phyloP scores from a whole-genome alignment of 2,888 invertebrate genomes.

The Cheiracanthium punctorium region DNA sequence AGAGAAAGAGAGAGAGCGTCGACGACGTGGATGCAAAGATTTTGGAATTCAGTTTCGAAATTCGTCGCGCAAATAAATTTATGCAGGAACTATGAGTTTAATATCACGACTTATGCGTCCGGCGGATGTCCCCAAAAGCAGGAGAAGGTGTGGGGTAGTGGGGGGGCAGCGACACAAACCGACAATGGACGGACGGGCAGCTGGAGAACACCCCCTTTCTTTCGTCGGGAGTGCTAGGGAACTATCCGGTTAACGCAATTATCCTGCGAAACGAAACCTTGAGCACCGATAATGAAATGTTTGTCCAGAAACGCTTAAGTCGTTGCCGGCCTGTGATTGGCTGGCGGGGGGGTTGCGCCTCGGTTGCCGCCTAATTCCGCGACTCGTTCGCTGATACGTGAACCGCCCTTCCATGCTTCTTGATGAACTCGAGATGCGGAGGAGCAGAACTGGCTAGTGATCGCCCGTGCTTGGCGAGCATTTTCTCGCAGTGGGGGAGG shows the following conservation, averaged over 20 bases:
- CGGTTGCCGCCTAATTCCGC: slow-evolving; percentile 68
- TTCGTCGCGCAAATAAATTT: neutral
- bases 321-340: slow-evolving; percentile 68
- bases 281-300: slow-evolving; percentile 69
- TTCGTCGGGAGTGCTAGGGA: slow-evolving; percentile 24
- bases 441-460: slow-evolving; percentile 23
- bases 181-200: slow-evolving; percentile 37
- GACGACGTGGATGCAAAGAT: too few relatives aligned
- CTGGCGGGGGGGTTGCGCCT: slow-evolving; percentile 53
- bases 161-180: slow-evolving; percentile 2
- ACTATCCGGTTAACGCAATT: slow-evolving; percentile 72
- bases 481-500: neutral
- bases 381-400: slow-evolving; percentile 69
- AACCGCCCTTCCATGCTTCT: slow-evolving; percentile 50
- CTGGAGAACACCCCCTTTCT: slow-evolving; percentile 40
- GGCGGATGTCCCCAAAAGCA: slow-evolving; percentile 38
- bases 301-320: slow-evolving; percentile 70
- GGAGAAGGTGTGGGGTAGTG: neutral
- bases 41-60: neutral
- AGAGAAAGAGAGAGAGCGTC: too few relatives aligned
- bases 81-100: neutral
- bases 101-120: neutral
- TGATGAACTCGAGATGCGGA: slow-evolving; percentile 8
- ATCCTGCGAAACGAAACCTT: slow-evolving; percentile 62
- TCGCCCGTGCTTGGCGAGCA: slow-evolving; percentile 15